Base-by-base conservation (phyloP, 1,140 invertebrate genomes). In the Physella acuta region DNA sequence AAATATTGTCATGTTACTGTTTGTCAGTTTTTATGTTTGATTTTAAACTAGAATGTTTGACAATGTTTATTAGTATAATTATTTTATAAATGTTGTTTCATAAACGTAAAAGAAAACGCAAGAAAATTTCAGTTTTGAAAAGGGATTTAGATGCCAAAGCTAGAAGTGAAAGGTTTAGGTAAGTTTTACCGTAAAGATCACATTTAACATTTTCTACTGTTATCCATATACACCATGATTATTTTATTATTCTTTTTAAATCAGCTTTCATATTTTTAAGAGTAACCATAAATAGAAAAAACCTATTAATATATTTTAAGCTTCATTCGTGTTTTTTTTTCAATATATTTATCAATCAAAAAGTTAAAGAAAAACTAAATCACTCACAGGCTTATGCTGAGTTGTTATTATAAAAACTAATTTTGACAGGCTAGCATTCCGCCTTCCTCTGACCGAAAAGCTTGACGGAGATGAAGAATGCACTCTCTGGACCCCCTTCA, bases 401-500 rank as follows among this genome's bases (percentile, higher is more conserved):
- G n/a, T n/a, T 56, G 28, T 17, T n/a, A 26, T 11, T 8, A 56
- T n/a, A 26, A 14, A 56, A 17, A 28, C 24, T 28, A 14, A 8
- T 17, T 26, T 56, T 14, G 31, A 91, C 79, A 91, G 93, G 37
- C 87, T 92, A 58, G 88, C 91, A 70, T 98, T 98, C 81, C 88
- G 93, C 69, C 87, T 99, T 69, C 95, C 95, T 1, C 87, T 90
- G 52, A 86, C 84, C 31, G 96, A 98, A 85, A 97, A 95, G 85
- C 86, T 98, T 39, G 96, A 99, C 86, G 96, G 97, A 0, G 91
- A 91, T 71, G 92, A 93, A 44, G 91, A 93, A 78, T 94, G 93
- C 81, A 91, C 91, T 1, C 85, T 98, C 28, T 95, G 93, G 91
- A 97, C 95, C n/a, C 95, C 95, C 0, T 98, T 95, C 78, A 93